Evolutionary conservation across 1,140 invertebrate species (phyloP).

Genomic region (Grapholita molesta): DNA sequence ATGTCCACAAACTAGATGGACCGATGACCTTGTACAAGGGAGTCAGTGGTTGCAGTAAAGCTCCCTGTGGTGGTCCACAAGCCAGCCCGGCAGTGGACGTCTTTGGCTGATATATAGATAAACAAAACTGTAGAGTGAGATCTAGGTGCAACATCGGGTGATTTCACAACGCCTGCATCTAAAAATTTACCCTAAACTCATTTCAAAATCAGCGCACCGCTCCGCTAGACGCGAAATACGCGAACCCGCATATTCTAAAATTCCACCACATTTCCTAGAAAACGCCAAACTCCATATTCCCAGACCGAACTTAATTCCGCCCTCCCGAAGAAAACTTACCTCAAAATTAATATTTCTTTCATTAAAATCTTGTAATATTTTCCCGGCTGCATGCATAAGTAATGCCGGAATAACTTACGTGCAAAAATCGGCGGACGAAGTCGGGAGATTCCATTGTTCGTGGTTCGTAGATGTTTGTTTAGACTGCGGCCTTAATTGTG

Average conservation of each 20-base stretch:
- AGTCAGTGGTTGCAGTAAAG: too few relatives aligned
- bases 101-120: too few relatives aligned
- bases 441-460: constrained; percentile 44
- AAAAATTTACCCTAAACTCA: constrained; percentile 20
- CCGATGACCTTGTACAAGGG: too few relatives aligned
- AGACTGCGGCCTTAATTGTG: constrained; percentile 37
- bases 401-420: constrained; percentile 74
- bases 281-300: constrained; percentile 31
- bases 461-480: constrained; percentile 30
- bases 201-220: neutral
- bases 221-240: constrained; percentile 10
- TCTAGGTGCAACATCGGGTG: neutral
- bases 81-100: too few relatives aligned
- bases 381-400: constrained; percentile 79
- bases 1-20: too few relatives aligned
- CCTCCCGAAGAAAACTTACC: constrained; percentile 69
- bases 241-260: neutral
- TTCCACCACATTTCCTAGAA: constrained; percentile 35
- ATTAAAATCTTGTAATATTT: constrained; percentile 80
- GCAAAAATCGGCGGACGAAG: constrained; percentile 61
- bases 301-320: constrained; percentile 62
- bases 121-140: too few relatives aligned
- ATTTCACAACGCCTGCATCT: neutral
- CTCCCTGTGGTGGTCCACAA: too few relatives aligned
- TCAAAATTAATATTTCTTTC: constrained; percentile 79